phyloP scores from a whole-genome alignment of 1,140 invertebrate species.

The Helicoverpa zea region DNA sequence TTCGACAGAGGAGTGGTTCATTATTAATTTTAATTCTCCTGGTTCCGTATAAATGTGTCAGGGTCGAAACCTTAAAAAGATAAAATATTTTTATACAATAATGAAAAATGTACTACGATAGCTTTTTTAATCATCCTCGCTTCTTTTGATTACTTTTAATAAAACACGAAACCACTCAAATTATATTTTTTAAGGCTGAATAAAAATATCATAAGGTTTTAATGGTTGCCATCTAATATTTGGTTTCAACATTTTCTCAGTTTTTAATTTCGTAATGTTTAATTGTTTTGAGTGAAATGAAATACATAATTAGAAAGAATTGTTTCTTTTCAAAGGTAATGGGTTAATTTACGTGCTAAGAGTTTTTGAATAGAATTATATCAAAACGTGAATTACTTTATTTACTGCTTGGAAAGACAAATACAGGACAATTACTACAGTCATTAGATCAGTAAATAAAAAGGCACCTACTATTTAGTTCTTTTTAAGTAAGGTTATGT shows the following conservation, averaged over 20 bases:
- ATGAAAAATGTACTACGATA: slow-evolving; percentile 54
- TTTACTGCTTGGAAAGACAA: no score
- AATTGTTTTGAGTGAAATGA: slow-evolving; percentile 20
- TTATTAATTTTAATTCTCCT: background rate
- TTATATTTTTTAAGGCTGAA: slow-evolving; percentile 57
- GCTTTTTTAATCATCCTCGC: slow-evolving; percentile 53
- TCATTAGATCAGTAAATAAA: no score
- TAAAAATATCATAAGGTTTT: slow-evolving; percentile 49
- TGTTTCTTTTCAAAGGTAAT: background rate
- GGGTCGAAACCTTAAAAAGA: background rate
- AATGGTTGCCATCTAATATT: slow-evolving; percentile 28
- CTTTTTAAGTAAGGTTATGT: no score
- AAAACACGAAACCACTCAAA: slow-evolving; percentile 55
- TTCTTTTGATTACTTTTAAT: slow-evolving; percentile 63
- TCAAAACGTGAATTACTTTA: background rate
- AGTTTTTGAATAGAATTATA: background rate
- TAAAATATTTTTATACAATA: background rate
- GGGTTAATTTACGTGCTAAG: slow-evolving; percentile 5
- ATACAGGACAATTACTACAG: no score
- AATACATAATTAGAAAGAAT: slow-evolving; percentile 14
- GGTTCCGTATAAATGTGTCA: background rate
- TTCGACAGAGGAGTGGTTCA: no score
- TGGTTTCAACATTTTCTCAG: slow-evolving; percentile 23
- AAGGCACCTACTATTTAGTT: no score
- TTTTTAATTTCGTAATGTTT: slow-evolving; percentile 37